Evolutionary conservation across 2,797 vertebrate genomes (phyloP), one percentile per base, ranked within the genome.

Genomic region (Dryobates pubescens): DNA sequence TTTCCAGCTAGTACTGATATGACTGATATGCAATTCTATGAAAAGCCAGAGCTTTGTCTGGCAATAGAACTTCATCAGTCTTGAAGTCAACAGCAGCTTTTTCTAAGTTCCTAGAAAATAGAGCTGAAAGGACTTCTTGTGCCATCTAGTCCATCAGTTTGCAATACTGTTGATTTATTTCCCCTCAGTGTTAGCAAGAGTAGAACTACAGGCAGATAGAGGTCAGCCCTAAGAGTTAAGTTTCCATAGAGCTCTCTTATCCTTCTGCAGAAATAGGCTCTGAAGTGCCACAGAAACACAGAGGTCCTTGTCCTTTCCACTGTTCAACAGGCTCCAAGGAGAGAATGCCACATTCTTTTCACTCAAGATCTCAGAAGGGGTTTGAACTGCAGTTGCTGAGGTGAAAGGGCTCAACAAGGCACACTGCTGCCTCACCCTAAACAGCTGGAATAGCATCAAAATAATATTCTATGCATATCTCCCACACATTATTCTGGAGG

Each of bases 161-260:
- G 59, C 82, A 73, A 70, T 51, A 75, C 58, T 70, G 30, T 68
- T 80, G 86, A 83, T 89, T 90, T 94, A 82, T 89, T 95, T 89
- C 56, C 75, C 36, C 53, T 82, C 29, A 0, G 30, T 54, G 87
- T 62, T 87, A 89, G 51, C 61, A 58, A 81, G 73, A 81, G 49
- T 36, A 83, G 58, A 93, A 82, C 90, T 92, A 83, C 72, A 94
- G 75, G 82, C 54, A 93, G 92, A 82, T 65, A 91, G 85, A 96
- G 93, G 91, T 95, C 93, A 95, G 68, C 58, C 89, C 73, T 82
- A 94, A 96, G 93, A 96, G 93, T 95, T 89, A 93, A 91, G 88
- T 95, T 97, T 92, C 90, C 45, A 19, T 47, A 86, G 85, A 89
- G 94, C 45, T 92, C 92, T 95, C 78, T 95, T 92, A 95, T 94